These are phyloP conservation scores for Formicarius rufipectus DNA, from an alignment of 2,113 vertebrate species.

Conservation along the genomic window DNA sequence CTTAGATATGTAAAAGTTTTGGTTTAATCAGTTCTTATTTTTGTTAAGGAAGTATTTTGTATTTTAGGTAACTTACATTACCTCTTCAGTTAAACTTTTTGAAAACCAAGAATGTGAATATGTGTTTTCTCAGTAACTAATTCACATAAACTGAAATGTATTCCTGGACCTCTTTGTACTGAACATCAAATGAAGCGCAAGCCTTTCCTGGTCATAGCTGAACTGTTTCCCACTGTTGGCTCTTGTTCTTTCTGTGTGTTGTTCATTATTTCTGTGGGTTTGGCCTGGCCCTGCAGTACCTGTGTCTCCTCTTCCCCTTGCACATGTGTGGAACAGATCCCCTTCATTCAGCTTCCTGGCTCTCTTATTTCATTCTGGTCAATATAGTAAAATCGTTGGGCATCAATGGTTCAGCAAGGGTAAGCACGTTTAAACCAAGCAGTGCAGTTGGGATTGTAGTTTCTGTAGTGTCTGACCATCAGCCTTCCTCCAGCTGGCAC, in stretches of 20 bases:
- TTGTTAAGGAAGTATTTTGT: neutral
- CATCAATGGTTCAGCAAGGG: neutral
- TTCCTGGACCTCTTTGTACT: neutral
- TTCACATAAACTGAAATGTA: neutral
- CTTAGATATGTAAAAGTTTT: neutral
- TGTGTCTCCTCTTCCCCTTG: neutral
- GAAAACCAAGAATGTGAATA: neutral
- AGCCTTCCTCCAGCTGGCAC: neutral
- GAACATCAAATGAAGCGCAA: neutral
- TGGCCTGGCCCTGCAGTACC: neutral
- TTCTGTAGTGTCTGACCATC: neutral
- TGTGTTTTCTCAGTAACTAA: neutral
- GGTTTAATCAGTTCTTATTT: neutral
- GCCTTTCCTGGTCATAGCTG: neutral
- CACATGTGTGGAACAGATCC: fast-evolving
- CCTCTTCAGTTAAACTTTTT: neutral
- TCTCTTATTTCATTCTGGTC: neutral
- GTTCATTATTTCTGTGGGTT: neutral
- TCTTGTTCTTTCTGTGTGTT: neutral
- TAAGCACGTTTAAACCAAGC: neutral
- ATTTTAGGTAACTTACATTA: neutral
- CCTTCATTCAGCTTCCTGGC: too few relatives aligned
- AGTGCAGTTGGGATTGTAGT: neutral
- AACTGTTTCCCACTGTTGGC: neutral
- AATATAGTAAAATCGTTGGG: neutral